Evolutionary conservation across 2,888 invertebrate genomes (phyloP).

Genomic region (Diplolepis rosae): DNA sequence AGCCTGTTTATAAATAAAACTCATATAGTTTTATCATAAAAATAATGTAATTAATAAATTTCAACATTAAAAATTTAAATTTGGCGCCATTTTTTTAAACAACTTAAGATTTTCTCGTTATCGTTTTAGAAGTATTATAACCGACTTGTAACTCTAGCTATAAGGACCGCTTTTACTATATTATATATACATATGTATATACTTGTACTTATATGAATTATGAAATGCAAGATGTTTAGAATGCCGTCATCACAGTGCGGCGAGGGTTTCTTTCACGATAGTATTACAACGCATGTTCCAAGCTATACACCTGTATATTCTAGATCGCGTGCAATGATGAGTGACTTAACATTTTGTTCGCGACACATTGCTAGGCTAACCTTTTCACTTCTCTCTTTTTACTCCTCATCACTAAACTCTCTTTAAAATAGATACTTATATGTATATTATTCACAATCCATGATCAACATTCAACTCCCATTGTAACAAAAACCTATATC

Average conservation of each 20-base stretch:
- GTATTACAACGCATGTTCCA: constrained; percentile 29
- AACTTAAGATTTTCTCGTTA: no score
- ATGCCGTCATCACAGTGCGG: constrained; percentile 31
- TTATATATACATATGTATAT: constrained; percentile 6
- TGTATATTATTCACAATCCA: neutral
- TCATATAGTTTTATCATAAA: no score
- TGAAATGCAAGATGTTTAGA: neutral
- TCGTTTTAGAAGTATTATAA: no score
- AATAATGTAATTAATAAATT: no score
- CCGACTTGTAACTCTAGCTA: no score
- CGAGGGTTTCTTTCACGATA: constrained; percentile 14
- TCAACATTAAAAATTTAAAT: no score
- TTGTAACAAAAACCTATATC: no score
- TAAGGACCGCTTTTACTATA: neutral
- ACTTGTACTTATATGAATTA: constrained; percentile 1
- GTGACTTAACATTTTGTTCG: constrained; percentile 44
- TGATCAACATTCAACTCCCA: neutral
- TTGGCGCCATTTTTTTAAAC: no score
- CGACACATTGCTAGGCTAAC: constrained; percentile 29
- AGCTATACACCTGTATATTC: constrained; percentile 31
- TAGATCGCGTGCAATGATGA: constrained; percentile 33
- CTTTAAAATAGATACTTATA: no score
- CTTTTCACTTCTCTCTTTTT: constrained; percentile 18
- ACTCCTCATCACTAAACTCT: no score
- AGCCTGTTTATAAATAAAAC: no score